Percentiles rank a stretch among this genome's conserved stretches.
phyloP scores from a whole-genome alignment of 1,140 invertebrate genomes.

The Drosophila arizonae region DNA sequence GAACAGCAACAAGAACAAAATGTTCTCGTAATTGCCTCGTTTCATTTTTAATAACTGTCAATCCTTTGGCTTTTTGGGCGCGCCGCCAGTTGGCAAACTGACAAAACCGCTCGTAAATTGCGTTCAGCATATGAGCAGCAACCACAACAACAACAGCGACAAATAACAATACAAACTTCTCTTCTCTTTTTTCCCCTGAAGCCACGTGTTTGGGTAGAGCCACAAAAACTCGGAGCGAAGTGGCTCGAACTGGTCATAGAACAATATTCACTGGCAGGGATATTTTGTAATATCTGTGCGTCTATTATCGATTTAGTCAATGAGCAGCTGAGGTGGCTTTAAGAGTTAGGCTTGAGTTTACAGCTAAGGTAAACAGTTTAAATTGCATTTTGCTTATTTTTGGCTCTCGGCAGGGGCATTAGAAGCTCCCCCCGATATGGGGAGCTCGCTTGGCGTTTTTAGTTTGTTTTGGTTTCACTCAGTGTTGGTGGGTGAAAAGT shows the following conservation, averaged over 20 bases:
- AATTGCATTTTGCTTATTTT: not conserved
- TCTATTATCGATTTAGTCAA: not conserved
- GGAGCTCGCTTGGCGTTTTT: slow-evolving; percentile 2
- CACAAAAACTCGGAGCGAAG: slow-evolving; percentile 51
- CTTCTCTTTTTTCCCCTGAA: not conserved
- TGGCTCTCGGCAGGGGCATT: slow-evolving; percentile 9
- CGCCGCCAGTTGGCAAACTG: slow-evolving; percentile 70
- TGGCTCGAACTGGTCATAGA: slow-evolving; percentile 11
- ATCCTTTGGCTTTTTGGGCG: slow-evolving; percentile 69
- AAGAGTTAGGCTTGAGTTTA: not conserved
- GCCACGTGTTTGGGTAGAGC: slow-evolving; percentile 7
- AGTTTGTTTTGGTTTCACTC: slow-evolving; percentile 26
- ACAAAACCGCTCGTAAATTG: slow-evolving; percentile 67
- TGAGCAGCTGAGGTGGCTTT: not conserved
- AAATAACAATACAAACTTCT: slow-evolving; percentile 18
- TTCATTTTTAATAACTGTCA: slow-evolving; percentile 80
- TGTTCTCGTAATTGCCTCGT: slow-evolving; percentile 77
- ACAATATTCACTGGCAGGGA: slow-evolving; percentile 1
- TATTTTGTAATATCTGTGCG: not conserved
- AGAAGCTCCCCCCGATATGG: not conserved
- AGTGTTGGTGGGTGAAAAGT: slow-evolving; percentile 37
- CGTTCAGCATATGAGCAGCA: slow-evolving; percentile 55
- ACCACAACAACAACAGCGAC: slow-evolving; percentile 23
- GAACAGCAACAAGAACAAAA: slow-evolving; percentile 35
- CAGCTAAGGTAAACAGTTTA: not conserved